Evolutionary conservation across 2,888 invertebrate genomes (phyloP).

Genomic region (Hymenopus coronatus): DNA sequence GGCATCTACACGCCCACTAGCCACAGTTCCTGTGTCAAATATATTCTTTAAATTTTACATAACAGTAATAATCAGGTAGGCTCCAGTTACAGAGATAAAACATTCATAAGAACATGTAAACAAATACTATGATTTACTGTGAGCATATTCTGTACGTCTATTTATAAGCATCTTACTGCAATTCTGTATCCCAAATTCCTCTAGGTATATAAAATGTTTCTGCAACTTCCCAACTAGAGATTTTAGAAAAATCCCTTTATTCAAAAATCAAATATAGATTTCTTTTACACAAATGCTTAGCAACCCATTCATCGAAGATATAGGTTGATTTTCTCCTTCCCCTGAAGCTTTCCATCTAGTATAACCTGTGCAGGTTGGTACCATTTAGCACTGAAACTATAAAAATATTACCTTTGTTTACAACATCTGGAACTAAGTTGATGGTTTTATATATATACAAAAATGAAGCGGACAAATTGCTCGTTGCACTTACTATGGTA

Average conservation of each 20-base stretch:
- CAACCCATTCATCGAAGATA: background rate
- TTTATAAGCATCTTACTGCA: background rate
- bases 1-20: background rate
- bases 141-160: background rate
- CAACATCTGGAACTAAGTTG: background rate
- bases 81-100: background rate
- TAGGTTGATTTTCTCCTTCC: background rate
- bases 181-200: background rate
- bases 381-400: background rate
- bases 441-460: background rate
- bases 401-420: conserved; percentile 9
- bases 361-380: background rate
- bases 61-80: background rate
- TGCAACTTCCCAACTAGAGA: background rate
- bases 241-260: background rate
- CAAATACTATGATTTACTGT: background rate
- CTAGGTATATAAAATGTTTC: background rate
- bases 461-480: background rate
- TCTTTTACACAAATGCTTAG: background rate
- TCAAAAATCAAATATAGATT: background rate
- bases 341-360: background rate
- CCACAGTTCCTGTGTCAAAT: background rate
- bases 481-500: background rate
- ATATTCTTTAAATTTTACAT: background rate
- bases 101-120: background rate